A percentile compares a stretch with the other conserved stretches of the same genome.
Evolutionary conservation across 1,140 invertebrate genomes (phyloP).

Genomic region (Camponotus vicinus): DNA sequence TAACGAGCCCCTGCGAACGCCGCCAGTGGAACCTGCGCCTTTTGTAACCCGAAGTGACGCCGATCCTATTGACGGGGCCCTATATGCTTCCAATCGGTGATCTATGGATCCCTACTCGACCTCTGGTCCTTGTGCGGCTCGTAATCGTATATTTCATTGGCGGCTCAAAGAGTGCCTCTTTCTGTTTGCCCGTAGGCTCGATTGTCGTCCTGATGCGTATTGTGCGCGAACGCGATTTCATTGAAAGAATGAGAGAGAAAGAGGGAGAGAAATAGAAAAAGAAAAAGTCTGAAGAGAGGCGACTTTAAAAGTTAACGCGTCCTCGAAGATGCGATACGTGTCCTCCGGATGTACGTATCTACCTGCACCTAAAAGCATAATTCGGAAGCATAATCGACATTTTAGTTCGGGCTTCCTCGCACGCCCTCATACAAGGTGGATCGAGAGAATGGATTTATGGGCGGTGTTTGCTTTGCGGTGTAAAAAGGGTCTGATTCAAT

Average conservation of each 20-base stretch:
- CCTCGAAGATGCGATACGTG: not conserved
- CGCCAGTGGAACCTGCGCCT: conserved; percentile 80
- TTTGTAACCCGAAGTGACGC: conserved; percentile 67
- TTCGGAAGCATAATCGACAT: conserved; percentile 36
- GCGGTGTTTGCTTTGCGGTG: conserved; percentile 41
- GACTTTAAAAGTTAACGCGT: conserved; percentile 55
- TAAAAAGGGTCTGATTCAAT: conserved; percentile 52
- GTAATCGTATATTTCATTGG: conserved; percentile 82
- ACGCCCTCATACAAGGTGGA: conserved; percentile 65
- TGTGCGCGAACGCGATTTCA: conserved; percentile 48
- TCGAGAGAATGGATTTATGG: conserved; percentile 56
- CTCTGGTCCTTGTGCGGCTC: conserved; percentile 60
- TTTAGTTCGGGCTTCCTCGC: conserved; percentile 23
- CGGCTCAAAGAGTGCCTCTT: conserved; percentile 67
- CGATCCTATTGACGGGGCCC: conserved; percentile 73
- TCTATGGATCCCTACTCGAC: conserved; percentile 83
- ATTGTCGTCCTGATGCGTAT: conserved; percentile 64
- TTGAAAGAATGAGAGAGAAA: not conserved
- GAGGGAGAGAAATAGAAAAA: not conserved
- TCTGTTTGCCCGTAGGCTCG: conserved; percentile 63
- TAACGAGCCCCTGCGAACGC: conserved; percentile 67
- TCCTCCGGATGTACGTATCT: not conserved
- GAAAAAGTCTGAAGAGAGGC: conserved; percentile 39
- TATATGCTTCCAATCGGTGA: conserved; percentile 77
- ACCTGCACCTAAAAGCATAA: conserved; percentile 51